These are phyloP conservation scores for Helostoma temminkii DNA, from an alignment of 2,797 vertebrate species.

Conservation along the genomic window DNA sequence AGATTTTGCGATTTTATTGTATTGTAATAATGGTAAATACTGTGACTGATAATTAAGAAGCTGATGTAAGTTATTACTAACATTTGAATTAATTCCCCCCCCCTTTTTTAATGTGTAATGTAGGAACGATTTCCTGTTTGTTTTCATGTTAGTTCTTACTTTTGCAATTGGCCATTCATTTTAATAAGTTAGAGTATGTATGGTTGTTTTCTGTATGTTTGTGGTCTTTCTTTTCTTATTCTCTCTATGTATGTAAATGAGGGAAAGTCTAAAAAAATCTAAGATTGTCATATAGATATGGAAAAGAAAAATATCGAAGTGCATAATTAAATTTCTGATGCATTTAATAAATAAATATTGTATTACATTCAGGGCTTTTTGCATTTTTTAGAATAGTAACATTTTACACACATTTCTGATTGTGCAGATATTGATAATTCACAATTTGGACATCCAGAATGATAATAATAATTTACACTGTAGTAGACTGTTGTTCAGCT, in stretches of 20 bases:
- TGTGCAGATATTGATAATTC: constrained; percentile 12
- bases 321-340: not conserved
- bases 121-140: constrained; percentile 34
- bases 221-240: not conserved
- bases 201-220: not conserved
- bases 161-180: constrained; percentile 34
- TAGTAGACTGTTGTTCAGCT: constrained; percentile 49
- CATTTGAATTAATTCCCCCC: constrained; percentile 16
- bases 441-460: constrained; percentile 13
- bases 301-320: constrained; percentile 3
- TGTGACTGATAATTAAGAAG: constrained; percentile 34
- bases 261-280: not conserved
- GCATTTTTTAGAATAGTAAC: not conserved
- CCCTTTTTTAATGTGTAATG: constrained; percentile 36
- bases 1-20: no score
- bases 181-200: not conserved
- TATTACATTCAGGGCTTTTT: not conserved
- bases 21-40: constrained; percentile 39
- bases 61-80: constrained; percentile 26
- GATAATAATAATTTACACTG: constrained; percentile 42
- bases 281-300: not conserved
- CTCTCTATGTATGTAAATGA: not conserved
- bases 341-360: constrained; percentile 6
- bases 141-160: constrained; percentile 31
- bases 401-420: constrained; percentile 3